Evolutionary conservation across 2,113 vertebrate species (phyloP).

Genomic region (Oplegnathus fasciatus): DNA sequence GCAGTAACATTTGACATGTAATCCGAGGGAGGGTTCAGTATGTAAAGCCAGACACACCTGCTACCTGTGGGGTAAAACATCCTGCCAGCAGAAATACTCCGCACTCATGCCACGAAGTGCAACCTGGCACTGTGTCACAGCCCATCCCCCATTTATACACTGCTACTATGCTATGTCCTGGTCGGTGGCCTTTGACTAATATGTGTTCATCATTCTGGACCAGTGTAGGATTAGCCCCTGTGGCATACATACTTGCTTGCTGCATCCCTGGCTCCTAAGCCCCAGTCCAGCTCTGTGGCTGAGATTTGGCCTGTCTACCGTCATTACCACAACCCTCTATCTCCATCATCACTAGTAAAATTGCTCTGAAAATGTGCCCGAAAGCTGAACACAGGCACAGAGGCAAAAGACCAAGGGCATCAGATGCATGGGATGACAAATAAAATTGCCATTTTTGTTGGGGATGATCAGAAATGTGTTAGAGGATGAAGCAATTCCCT

Average conservation of each 20-base stretch:
- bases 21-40: constrained; percentile 7
- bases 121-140: constrained; percentile 44
- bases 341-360: constrained; percentile 62
- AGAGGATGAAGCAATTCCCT: not conserved
- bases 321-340: constrained; percentile 68
- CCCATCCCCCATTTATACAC: constrained; percentile 40
- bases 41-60: constrained; percentile 53
- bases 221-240: constrained; percentile 70
- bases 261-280: constrained; percentile 45
- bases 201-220: constrained; percentile 77
- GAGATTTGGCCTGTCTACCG: constrained; percentile 68
- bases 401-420: constrained; percentile 37
- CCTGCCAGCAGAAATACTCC: constrained; percentile 41
- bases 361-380: constrained; percentile 48
- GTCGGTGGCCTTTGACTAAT: constrained; percentile 73
- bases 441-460: constrained; percentile 9
- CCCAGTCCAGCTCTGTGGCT: constrained; percentile 43
- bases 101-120: constrained; percentile 17
- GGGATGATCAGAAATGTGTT: constrained; percentile 24
- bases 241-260: constrained; percentile 59
- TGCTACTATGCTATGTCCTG: constrained; percentile 30
- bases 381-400: constrained; percentile 34
- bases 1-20: constrained; percentile 35
- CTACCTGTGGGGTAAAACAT: constrained; percentile 54
- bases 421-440: constrained; percentile 48